Base-by-base conservation (phyloP, 2,888 invertebrate genomes). In the Teinopalpus imperialis region DNA sequence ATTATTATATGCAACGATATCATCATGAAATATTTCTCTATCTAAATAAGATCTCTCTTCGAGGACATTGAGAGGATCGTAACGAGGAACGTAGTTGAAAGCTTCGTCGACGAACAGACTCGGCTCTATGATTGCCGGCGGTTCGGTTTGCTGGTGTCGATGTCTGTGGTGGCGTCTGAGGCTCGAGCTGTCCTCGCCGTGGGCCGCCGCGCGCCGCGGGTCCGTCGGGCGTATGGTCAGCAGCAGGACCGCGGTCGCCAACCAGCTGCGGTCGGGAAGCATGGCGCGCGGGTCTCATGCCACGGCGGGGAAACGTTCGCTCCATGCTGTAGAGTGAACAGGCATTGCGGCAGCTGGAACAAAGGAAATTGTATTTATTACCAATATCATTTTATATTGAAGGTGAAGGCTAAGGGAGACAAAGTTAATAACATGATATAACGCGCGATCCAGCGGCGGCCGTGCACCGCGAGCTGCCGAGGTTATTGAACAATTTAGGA, bases 201-300 rank as follows among this genome's bases (percentile, higher is more conserved):
- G 56, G 41, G 55, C 48, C 13, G 60, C 66, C 5, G 70, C 43
- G 51, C 69, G 69, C 49, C 58, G 80, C 81, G 81, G 77, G 65
- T 81, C 81, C 12, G 80, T 69, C 52, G 63, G 65, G 8, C 69
- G 74, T 29, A 77, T 53, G 31, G 65, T 59, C 57, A 73, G 57
- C 53, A 81, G 66, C 51, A 86, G 71, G 57, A 75, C 66, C 54
- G 63, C 64, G 59, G 74, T 63, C 59, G 77, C 71, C 69, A 81
- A 72, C 86, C 83, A 83, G 65, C 63, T 60, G 59, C 65, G 67
- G 66, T 61, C 59, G 59, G 72, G 74, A 70, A 63, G 70, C 86
- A 87, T 87, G 71, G 56, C 81, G 68, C 49, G 49, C 63, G 40
- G 65, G 47, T 69, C 59, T 85, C 82, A 86, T 76, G 64, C 82